Percentiles rank a stretch among this genome's conserved stretches.
These are phyloP conservation scores for Epirrita christyi DNA, from an alignment of 2,888 invertebrate species.

Conservation along the genomic window DNA sequence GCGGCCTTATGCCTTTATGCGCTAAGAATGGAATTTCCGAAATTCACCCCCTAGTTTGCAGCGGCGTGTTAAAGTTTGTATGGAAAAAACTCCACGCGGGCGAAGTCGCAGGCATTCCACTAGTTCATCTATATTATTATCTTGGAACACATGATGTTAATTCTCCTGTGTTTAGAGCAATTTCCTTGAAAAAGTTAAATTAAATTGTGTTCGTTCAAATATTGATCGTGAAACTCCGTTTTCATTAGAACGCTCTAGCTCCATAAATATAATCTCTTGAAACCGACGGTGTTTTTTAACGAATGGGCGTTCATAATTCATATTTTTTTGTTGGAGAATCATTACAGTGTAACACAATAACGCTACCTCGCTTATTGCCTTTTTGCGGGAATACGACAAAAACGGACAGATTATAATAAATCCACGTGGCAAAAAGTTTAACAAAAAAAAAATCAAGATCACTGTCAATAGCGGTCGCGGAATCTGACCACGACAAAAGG, in stretches of 20 bases:
- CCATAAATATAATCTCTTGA: conserved; percentile 52
- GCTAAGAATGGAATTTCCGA: too few species aligned
- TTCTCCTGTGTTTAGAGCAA: conserved; percentile 21
- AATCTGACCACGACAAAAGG: conserved; percentile 58
- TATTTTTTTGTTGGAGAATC: conserved; percentile 51
- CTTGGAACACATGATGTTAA: conserved; percentile 4
- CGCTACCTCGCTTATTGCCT: conserved; percentile 54
- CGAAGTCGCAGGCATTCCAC: too few species aligned
- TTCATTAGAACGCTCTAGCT: conserved; percentile 47
- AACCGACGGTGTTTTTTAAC: conserved; percentile 47
- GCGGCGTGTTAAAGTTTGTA: too few species aligned
- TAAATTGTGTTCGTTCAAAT: conserved; percentile 45
- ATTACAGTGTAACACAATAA: conserved; percentile 57
- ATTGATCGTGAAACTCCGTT: conserved; percentile 51
- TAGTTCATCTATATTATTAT: too few species aligned
- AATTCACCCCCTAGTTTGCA: too few species aligned
- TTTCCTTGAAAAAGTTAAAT: conserved; percentile 43
- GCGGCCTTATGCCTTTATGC: too few species aligned
- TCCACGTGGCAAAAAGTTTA: conserved; percentile 49
- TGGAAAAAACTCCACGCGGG: too few species aligned
- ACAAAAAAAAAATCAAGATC: conserved; percentile 74
- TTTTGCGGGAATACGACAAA: conserved; percentile 52
- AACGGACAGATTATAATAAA: conserved; percentile 52
- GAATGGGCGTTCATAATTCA: conserved; percentile 51
- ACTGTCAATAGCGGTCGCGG: conserved; percentile 67